A percentile compares a stretch with the other conserved stretches of the same genome.
phyloP scores from a whole-genome alignment of 2,113 vertebrate species.

The Dasyurus viverrinus region DNA sequence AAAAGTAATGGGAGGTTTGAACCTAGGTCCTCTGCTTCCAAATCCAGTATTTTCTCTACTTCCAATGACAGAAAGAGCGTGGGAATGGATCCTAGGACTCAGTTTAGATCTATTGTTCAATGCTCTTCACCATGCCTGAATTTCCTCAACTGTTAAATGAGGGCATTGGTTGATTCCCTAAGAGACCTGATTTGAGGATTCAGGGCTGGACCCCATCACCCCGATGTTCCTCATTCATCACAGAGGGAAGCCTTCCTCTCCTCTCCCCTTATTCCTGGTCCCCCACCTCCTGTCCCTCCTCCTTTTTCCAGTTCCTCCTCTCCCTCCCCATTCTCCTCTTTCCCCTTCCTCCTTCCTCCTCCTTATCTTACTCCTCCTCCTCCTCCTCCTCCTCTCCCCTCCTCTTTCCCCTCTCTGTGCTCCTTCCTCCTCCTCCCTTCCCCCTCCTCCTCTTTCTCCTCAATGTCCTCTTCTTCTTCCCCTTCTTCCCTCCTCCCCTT shows the following conservation, averaged over 20 bases:
- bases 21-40: background rate
- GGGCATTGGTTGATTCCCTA: too few relatives aligned
- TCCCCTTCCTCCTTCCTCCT: background rate
- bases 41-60: background rate
- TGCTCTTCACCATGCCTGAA: background rate
- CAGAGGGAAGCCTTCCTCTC: background rate
- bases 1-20: background rate
- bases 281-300: too few relatives aligned
- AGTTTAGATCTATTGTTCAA: background rate
- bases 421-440: background rate
- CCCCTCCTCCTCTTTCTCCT: background rate
- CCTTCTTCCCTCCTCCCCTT: background rate
- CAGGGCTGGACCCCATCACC: background rate
- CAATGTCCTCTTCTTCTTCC: accelerated
- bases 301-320: background rate
- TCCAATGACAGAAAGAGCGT: background rate
- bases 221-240: too few relatives aligned
- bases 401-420: background rate
- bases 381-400: too few relatives aligned
- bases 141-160: background rate
- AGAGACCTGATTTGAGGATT: background rate
- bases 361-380: background rate
- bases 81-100: too few relatives aligned
- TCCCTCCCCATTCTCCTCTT: background rate
- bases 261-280: background rate